phyloP scores from a whole-genome alignment of 2,113 vertebrate species.

The Cebus imitator region DNA sequence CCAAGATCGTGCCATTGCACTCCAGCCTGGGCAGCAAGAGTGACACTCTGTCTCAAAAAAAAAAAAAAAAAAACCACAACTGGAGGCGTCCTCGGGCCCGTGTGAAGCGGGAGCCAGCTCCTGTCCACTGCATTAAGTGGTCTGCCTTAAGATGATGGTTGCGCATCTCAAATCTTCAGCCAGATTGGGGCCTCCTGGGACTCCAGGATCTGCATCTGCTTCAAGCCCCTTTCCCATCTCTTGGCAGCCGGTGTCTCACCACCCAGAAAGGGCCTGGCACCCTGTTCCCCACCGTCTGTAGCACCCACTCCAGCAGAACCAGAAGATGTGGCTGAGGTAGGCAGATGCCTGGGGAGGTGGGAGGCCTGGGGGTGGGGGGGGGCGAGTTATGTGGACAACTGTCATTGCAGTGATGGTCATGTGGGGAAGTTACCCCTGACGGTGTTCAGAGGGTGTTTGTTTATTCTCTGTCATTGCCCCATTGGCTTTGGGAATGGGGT shows the following conservation, averaged over 20 bases:
- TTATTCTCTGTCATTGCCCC: neutral
- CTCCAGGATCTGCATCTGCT: neutral
- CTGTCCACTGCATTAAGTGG: neutral
- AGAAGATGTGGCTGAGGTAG: slow-evolving; percentile 7
- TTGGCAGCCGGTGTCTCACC: slow-evolving; percentile 85
- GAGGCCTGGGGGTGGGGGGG: rapidly evolving
- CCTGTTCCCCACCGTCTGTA: slow-evolving; percentile 77
- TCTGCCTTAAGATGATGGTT: neutral
- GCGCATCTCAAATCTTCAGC: neutral
- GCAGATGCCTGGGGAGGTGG: neutral
- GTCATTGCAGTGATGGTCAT: neutral
- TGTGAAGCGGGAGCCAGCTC: neutral
- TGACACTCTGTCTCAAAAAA: too few relatives aligned
- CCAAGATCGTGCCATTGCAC: too few relatives aligned
- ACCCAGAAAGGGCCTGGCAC: slow-evolving; percentile 85
- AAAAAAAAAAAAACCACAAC: too few relatives aligned
- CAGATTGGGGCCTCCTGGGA: neutral
- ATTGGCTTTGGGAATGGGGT: neutral
- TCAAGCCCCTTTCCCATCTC: slow-evolving; percentile 65
- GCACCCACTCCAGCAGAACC: slow-evolving; percentile 79
- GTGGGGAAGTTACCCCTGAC: neutral
- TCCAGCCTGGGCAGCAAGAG: too few relatives aligned
- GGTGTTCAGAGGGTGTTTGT: neutral
- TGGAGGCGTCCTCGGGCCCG: neutral
- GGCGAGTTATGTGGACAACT: neutral